Percentiles rank a stretch among this genome's conserved stretches.
phyloP scores from a whole-genome alignment of 2,888 invertebrate genomes.

The Melieria crassipennis region DNA sequence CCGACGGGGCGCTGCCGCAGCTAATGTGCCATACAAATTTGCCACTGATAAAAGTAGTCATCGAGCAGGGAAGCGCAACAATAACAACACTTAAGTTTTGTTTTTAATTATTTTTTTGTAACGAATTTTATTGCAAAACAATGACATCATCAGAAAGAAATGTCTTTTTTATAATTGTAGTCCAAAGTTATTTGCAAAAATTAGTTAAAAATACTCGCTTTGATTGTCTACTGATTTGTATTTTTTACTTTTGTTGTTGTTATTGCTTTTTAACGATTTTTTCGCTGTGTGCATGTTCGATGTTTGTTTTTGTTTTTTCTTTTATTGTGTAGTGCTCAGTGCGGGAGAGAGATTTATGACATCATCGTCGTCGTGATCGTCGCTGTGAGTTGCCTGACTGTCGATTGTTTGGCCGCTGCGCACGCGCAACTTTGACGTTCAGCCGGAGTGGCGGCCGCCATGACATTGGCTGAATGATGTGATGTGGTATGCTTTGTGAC shows the following conservation, averaged over 20 bases:
- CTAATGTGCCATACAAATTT: constrained; percentile 2
- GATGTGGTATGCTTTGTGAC: too few relatives aligned
- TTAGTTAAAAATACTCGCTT: constrained; percentile 26
- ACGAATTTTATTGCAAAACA: constrained; percentile 36
- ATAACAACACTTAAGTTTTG: too few relatives aligned
- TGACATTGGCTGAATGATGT: too few relatives aligned
- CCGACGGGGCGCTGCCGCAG: not conserved
- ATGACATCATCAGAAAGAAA: constrained; percentile 42
- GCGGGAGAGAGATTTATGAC: constrained; percentile 31
- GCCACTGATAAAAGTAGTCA: constrained; percentile 8
- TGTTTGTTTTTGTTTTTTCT: constrained; percentile 13
- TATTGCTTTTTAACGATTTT: constrained; percentile 4
- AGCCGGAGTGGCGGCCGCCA: too few relatives aligned
- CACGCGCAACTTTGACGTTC: too few relatives aligned
- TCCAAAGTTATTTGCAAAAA: constrained; percentile 36
- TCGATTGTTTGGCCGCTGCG: too few relatives aligned
- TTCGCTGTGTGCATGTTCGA: not conserved
- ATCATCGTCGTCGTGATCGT: constrained; percentile 20
- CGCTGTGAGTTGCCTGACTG: too few relatives aligned
- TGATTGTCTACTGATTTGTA: constrained; percentile 19
- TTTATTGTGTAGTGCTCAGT: not conserved
- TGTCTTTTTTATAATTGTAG: constrained; percentile 25
- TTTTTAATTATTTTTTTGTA: too few relatives aligned
- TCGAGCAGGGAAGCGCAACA: not conserved
- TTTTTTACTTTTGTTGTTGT: constrained; percentile 4